Evolutionary conservation across 92 coral and sea anemone genomes (phyloP).

Genomic region (Scolanthus callimorphus): DNA sequence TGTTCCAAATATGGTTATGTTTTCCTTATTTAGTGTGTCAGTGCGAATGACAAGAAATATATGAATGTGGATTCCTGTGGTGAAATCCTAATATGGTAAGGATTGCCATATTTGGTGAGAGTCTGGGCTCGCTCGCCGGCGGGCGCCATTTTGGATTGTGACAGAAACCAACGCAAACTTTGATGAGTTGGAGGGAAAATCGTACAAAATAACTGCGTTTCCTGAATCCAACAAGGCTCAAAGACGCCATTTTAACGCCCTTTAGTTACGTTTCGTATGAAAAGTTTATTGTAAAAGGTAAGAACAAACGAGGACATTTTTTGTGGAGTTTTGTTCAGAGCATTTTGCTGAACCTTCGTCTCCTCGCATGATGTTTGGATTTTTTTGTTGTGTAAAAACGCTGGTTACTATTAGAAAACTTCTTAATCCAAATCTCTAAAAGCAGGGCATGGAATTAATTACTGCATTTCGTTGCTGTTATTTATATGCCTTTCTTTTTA

Average conservation of each 20-base stretch:
- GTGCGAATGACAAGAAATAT: too few relatives aligned
- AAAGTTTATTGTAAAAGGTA: background rate
- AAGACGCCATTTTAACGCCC: background rate
- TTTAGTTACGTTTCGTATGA: background rate
- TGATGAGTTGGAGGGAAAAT: slow-evolving; percentile 1
- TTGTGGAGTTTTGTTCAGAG: background rate
- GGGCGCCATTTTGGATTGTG: background rate
- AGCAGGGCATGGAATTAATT: too few relatives aligned
- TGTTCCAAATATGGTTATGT: background rate
- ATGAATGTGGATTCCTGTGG: background rate
- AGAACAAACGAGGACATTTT: background rate
- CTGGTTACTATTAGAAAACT: too few relatives aligned
- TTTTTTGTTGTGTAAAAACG: background rate
- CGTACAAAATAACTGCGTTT: background rate
- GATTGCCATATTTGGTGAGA: background rate
- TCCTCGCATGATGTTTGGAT: too few relatives aligned
- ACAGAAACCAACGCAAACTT: background rate
- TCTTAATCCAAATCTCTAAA: too few relatives aligned
- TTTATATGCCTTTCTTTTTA: too few relatives aligned
- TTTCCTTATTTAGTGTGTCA: background rate
- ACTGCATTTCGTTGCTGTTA: too few relatives aligned
- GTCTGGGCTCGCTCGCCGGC: background rate
- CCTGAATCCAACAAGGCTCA: background rate
- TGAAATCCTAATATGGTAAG: background rate
- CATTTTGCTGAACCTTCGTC: background rate